Evolutionary conservation across 2,113 vertebrate species (phyloP).

Genomic region (Esox niger): DNA sequence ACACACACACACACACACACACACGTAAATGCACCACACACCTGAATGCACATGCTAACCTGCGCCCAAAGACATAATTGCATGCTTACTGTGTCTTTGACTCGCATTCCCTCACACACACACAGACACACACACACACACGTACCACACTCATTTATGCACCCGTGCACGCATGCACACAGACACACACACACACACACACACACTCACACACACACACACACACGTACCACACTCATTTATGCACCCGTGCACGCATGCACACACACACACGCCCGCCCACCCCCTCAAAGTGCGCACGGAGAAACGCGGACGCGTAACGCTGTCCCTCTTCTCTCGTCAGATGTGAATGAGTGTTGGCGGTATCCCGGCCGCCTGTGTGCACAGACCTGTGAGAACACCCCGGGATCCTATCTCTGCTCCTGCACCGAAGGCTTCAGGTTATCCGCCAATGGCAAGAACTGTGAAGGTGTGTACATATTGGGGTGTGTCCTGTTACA

Average conservation of each 20-base stretch:
- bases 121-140: background rate
- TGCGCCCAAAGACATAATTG: too few relatives aligned
- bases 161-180: slow-evolving; percentile 2
- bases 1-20: slow-evolving; percentile 6
- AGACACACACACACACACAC: slow-evolving; percentile 2
- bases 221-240: background rate
- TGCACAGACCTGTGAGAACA: slow-evolving; percentile 95
- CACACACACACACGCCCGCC: slow-evolving; percentile 9
- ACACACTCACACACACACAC: slow-evolving; percentile 7
- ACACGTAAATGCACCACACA: too few relatives aligned
- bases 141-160: background rate
- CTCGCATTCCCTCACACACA: too few relatives aligned
- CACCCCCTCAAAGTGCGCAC: too few relatives aligned
- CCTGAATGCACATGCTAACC: too few relatives aligned
- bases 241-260: slow-evolving; percentile 1
- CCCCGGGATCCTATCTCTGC: slow-evolving; percentile 87
- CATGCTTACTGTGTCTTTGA: too few relatives aligned
- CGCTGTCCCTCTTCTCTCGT: slow-evolving; percentile 26
- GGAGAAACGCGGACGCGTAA: slow-evolving; percentile 1
- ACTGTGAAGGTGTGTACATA: slow-evolving; percentile 84
- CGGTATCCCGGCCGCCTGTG: slow-evolving; percentile 86
- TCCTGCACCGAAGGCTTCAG: slow-evolving; percentile 85
- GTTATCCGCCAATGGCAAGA: slow-evolving; percentile 83
- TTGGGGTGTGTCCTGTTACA: background rate
- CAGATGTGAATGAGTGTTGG: slow-evolving; percentile 96